Evolutionary conservation across 2,888 invertebrate species (phyloP).

Genomic region (Microctonus brassicae): DNA sequence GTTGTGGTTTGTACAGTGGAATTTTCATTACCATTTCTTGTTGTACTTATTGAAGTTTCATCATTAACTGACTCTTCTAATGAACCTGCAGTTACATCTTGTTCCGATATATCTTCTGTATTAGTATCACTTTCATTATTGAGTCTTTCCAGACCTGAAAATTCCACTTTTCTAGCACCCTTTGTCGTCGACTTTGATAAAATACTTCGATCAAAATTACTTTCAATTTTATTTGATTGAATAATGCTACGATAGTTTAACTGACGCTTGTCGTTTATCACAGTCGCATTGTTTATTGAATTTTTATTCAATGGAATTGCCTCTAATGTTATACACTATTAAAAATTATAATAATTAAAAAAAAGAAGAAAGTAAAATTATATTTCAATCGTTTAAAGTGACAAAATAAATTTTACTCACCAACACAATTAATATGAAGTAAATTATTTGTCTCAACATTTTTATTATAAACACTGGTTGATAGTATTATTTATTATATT

Average conservation of each 20-base stretch:
- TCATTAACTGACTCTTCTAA: too few species aligned
- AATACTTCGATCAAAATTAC: neutral
- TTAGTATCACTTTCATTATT: neutral
- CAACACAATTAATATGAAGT: neutral
- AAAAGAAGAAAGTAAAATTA: neutral
- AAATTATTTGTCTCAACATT: neutral
- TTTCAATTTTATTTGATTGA: constrained; percentile 14
- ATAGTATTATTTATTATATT: neutral
- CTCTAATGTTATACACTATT: constrained; percentile 22
- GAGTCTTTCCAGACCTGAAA: neutral
- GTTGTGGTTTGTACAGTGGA: neutral
- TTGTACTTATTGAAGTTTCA: constrained; percentile 19
- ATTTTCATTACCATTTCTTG: neutral
- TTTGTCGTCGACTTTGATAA: neutral
- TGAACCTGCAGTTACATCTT: neutral
- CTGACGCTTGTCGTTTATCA: constrained; percentile 42
- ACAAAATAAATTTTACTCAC: neutral
- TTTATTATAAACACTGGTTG: neutral
- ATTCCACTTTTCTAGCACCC: neutral
- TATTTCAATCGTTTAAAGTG: too few species aligned
- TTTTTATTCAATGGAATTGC: constrained; percentile 49
- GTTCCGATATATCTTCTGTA: neutral
- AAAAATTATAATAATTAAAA: neutral
- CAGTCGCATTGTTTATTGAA: constrained; percentile 40
- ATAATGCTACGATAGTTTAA: constrained; percentile 4